These are phyloP conservation scores for Tyto alba DNA, from an alignment of 2,113 vertebrate genomes.

Conservation along the genomic window DNA sequence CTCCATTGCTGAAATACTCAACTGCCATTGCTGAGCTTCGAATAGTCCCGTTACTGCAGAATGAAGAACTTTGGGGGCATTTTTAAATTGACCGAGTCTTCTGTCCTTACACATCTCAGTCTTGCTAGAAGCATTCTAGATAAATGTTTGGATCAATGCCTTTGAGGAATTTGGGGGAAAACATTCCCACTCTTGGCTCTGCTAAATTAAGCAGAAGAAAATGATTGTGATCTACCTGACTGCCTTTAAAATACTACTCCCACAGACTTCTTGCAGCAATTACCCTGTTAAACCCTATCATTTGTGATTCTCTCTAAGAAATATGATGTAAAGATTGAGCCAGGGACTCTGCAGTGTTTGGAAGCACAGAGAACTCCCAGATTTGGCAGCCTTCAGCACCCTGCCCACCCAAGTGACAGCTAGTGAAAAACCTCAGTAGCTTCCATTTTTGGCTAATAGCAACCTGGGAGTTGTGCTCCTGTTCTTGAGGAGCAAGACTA, in stretches of 20 bases:
- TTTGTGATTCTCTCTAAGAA: not conserved
- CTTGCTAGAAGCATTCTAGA: not conserved
- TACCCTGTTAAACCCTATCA: accelerated
- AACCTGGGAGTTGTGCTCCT: not conserved
- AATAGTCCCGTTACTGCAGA: accelerated
- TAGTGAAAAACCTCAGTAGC: not conserved
- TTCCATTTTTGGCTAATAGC: not conserved
- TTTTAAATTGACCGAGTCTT: not conserved
- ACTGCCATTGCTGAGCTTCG: not conserved
- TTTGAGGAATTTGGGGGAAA: not conserved
- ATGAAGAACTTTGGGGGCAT: not conserved
- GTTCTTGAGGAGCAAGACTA: not conserved
- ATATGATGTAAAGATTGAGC: accelerated
- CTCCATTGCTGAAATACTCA: accelerated
- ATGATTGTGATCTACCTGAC: not conserved
- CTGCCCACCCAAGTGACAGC: not conserved
- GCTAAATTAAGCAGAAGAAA: not conserved
- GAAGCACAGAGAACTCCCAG: not conserved
- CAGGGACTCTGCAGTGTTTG: not conserved
- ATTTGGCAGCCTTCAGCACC: not conserved
- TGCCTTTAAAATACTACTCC: not conserved
- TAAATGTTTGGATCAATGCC: not conserved
- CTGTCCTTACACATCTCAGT: not conserved
- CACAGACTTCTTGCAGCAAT: accelerated
- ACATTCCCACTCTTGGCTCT: not conserved